A percentile compares a stretch with the other conserved stretches of the same genome.
Evolutionary conservation across 2,888 invertebrate genomes (phyloP).

Genomic region (Polydrusus cervinus): DNA sequence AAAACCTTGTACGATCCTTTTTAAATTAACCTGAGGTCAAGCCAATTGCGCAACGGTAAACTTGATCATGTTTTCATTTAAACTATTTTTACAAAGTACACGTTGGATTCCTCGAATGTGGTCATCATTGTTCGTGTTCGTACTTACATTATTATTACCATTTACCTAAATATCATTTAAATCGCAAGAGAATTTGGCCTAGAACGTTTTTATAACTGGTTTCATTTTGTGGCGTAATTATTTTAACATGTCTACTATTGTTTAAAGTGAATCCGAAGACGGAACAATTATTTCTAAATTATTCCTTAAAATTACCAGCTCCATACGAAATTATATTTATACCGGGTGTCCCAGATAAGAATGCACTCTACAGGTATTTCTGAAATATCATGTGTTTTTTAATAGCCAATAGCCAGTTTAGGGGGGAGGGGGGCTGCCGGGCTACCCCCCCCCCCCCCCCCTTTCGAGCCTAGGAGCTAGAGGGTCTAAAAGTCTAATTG

Average conservation of each 20-base stretch:
- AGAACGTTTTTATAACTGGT: neutral
- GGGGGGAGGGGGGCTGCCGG: too few species aligned
- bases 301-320: too few species aligned
- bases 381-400: too few species aligned
- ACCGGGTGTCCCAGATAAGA: too few species aligned
- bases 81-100: slow-evolving; percentile 24
- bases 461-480: too few species aligned
- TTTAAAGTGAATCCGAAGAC: too few species aligned
- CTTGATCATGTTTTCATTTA: slow-evolving; percentile 41
- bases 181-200: slow-evolving; percentile 1
- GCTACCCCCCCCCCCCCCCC: too few species aligned
- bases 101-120: slow-evolving; percentile 13
- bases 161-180: neutral
- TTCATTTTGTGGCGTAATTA: neutral
- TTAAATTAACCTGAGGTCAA: slow-evolving; percentile 51
- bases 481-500: too few species aligned
- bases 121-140: neutral
- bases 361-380: too few species aligned
- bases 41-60: slow-evolving; percentile 39
- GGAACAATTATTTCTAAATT: too few species aligned
- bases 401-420: too few species aligned
- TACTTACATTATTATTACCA: neutral
- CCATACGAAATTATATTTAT: too few species aligned
- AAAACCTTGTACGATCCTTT: slow-evolving; percentile 47
- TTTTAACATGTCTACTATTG: neutral